Conservation (phyloP, 2,113 vertebrate genomes). For the Chionomys nivalis region DNA sequence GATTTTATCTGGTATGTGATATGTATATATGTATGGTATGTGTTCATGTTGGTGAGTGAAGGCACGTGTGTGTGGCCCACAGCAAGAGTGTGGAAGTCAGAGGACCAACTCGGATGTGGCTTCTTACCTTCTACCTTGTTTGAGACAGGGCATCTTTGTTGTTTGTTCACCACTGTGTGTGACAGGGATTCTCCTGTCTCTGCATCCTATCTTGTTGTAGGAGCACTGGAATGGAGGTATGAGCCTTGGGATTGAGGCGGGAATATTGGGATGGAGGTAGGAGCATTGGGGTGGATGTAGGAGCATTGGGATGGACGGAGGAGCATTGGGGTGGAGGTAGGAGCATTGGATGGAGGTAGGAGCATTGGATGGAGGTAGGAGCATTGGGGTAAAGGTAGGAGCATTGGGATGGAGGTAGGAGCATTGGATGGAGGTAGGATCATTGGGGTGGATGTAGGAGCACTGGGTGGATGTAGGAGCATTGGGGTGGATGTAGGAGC, state of each 20-base stretch:
- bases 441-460: neutral
- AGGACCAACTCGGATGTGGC: neutral
- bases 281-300: neutral
- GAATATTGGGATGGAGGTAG: neutral
- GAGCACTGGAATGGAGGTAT: neutral
- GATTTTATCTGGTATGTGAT: neutral
- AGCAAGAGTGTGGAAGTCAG: neutral
- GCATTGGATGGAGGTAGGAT: neutral
- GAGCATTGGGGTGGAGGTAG: neutral
- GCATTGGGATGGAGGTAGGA: neutral
- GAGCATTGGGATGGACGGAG: too few relatives aligned
- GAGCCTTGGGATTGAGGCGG: too few relatives aligned
- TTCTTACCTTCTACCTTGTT: neutral
- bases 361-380: neutral
- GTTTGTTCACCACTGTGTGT: too few relatives aligned
- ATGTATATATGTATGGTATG: neutral
- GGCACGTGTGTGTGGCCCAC: neutral
- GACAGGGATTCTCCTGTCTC: neutral
- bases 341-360: neutral
- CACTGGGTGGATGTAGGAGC: accelerated
- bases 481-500: neutral
- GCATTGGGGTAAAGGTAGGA: neutral
- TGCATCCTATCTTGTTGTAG: neutral
- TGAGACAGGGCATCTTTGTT: neutral
- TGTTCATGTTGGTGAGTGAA: neutral